Evolutionary conservation across 2,797 vertebrate genomes (phyloP).

Genomic region (Bradypodion ventrale): DNA sequence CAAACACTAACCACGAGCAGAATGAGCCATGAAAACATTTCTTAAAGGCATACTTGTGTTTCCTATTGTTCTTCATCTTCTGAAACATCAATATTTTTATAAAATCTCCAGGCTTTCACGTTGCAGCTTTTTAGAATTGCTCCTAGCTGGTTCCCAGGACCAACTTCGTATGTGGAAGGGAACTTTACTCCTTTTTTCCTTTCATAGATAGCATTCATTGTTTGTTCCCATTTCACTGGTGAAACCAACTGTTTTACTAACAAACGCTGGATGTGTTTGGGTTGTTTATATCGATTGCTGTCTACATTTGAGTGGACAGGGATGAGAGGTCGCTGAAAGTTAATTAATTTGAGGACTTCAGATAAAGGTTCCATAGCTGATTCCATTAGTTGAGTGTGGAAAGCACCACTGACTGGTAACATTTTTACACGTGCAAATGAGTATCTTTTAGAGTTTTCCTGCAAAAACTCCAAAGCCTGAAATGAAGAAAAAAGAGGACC

Average conservation of each 20-base stretch:
- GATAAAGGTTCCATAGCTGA: slow-evolving; percentile 80
- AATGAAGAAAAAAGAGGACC: background rate
- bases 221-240: slow-evolving; percentile 95
- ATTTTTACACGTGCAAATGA: slow-evolving; percentile 79
- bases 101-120: slow-evolving; percentile 86
- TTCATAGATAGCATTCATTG: slow-evolving; percentile 87
- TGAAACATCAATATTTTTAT: slow-evolving; percentile 78
- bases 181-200: slow-evolving; percentile 82
- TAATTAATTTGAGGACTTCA: slow-evolving; percentile 79
- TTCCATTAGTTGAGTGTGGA: slow-evolving; percentile 91
- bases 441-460: slow-evolving; percentile 80
- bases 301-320: slow-evolving; percentile 89
- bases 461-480: slow-evolving; percentile 92
- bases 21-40: background rate
- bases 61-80: slow-evolving; percentile 29
- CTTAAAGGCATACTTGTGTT: slow-evolving; percentile 35
- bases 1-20: background rate
- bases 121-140: slow-evolving; percentile 86
- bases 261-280: slow-evolving; percentile 78
- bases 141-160: slow-evolving; percentile 90
- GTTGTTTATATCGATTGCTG: slow-evolving; percentile 83
- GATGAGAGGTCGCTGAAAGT: slow-evolving; percentile 83
- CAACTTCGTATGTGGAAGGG: slow-evolving; percentile 89
- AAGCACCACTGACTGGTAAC: slow-evolving; percentile 90
- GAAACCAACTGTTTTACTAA: slow-evolving; percentile 88